Percentiles rank a stretch among this genome's conserved stretches.
Conservation (phyloP, 2,888 invertebrate genomes). For the Spicauda simplicius region DNA sequence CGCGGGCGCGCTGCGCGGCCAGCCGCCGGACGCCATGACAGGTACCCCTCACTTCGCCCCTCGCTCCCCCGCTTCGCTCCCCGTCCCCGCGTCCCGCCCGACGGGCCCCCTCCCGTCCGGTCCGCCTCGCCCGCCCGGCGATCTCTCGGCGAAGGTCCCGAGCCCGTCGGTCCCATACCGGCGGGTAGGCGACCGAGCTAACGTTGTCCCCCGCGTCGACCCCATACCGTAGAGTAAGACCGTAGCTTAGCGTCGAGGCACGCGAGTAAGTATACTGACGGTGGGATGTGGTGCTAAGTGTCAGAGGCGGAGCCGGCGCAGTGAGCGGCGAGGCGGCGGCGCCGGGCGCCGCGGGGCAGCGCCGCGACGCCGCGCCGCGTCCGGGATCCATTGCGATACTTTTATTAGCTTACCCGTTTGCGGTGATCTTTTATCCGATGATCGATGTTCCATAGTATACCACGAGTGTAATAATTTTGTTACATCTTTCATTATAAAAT, state of each 20-base stretch:
- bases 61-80: constrained; percentile 36
- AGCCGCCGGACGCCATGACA: constrained; percentile 91
- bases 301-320: constrained; percentile 27
- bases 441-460: too few species aligned
- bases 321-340: constrained; percentile 25
- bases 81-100: constrained; percentile 13
- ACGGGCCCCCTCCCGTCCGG: too few species aligned
- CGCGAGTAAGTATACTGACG: constrained; percentile 34
- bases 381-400: too few species aligned
- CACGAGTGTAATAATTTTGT: too few species aligned
- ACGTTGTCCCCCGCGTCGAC: constrained; percentile 1
- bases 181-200: constrained; percentile 32
- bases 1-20: constrained; percentile 95
- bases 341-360: constrained; percentile 10
- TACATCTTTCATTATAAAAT: too few species aligned
- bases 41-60: constrained; percentile 85
- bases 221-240: background rate
- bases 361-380: background rate
- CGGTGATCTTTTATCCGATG: background rate
- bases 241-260: constrained; percentile 6
- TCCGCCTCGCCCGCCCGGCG: constrained; percentile 30
- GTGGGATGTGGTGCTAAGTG: constrained; percentile 26
- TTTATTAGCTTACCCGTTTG: background rate
- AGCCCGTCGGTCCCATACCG: constrained; percentile 41
- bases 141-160: constrained; percentile 37